Conservation (phyloP, 2,113 vertebrate species). For the Sakesphorus luctuosus region DNA sequence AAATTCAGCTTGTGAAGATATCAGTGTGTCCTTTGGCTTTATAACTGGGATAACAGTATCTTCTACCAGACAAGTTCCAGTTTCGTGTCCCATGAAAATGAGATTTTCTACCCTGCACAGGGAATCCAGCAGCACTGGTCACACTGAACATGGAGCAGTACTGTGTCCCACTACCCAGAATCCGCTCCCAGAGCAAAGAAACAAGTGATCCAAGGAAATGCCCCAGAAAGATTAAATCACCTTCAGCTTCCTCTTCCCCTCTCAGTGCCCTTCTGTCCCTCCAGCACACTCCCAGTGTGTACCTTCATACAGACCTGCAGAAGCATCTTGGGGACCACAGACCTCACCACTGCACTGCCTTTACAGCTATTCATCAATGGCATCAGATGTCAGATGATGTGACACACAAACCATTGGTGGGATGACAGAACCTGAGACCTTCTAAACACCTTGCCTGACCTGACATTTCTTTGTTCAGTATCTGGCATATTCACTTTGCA, state of each 20-base stretch:
- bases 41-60: accelerated
- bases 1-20: background rate
- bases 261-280: too few relatives aligned
- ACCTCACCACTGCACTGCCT: background rate
- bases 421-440: background rate
- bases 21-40: background rate
- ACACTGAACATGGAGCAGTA: accelerated
- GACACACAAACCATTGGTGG: background rate
- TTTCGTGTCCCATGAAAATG: background rate
- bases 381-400: background rate
- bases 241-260: background rate
- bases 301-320: background rate
- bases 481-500: background rate
- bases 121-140: background rate
- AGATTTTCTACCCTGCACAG: background rate
- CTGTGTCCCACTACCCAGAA: background rate
- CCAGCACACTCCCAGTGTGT: background rate
- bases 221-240: background rate
- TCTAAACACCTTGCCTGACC: background rate
- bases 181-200: background rate
- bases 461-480: background rate
- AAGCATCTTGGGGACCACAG: background rate
- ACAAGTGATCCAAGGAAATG: background rate
- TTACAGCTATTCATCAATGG: background rate
- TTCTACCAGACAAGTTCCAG: background rate